Conservation (phyloP, 2,797 vertebrate genomes). For the Chromobotia macracanthus region DNA sequence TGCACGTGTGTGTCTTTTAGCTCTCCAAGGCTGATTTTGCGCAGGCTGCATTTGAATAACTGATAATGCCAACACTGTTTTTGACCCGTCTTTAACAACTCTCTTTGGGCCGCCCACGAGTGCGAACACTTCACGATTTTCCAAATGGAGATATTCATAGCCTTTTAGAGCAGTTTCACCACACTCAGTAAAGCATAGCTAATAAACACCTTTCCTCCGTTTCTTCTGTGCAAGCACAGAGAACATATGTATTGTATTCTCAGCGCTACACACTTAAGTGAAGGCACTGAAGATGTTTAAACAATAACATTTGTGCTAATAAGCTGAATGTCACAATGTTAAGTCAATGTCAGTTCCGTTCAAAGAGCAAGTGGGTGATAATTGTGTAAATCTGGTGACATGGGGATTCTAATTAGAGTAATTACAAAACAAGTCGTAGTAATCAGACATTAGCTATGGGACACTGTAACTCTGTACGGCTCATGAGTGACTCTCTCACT, state of each 20-base stretch:
- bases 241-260: slow-evolving; percentile 16
- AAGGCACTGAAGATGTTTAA: slow-evolving; percentile 6
- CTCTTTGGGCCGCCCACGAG: slow-evolving; percentile 50
- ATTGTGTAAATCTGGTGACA: neutral
- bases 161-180: slow-evolving; percentile 5
- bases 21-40: slow-evolving; percentile 14
- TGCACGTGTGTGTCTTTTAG: neutral
- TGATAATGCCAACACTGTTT: slow-evolving; percentile 35
- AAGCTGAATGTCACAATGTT: slow-evolving; percentile 16
- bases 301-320: slow-evolving; percentile 11
- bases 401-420: slow-evolving; percentile 25
- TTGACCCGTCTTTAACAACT: slow-evolving; percentile 30
- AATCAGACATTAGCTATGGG: slow-evolving; percentile 20
- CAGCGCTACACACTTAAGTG: neutral
- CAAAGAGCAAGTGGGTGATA: slow-evolving; percentile 22
- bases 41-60: slow-evolving; percentile 30
- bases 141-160: slow-evolving; percentile 42
- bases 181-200: slow-evolving; percentile 20
- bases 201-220: slow-evolving; percentile 19
- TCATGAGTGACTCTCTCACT: neutral
- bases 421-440: slow-evolving; percentile 9
- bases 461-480: neutral
- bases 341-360: slow-evolving; percentile 27
- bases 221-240: neutral
- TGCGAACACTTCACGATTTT: slow-evolving; percentile 31